These are phyloP conservation scores for Sciurus niger DNA, from an alignment of 2,113 vertebrate genomes.

Conservation along the genomic window DNA sequence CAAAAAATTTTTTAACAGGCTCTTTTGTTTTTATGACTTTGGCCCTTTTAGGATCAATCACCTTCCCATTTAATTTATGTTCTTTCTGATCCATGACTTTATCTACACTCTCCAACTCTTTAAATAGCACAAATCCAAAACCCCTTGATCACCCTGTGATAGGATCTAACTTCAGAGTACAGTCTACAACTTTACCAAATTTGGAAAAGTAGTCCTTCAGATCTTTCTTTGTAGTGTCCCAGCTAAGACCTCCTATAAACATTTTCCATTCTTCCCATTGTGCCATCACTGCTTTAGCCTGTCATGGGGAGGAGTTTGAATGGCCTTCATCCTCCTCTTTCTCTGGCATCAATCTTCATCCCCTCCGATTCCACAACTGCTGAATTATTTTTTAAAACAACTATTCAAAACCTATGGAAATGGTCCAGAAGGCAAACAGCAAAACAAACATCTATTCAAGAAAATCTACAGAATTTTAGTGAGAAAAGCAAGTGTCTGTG, in stretches of 20 bases:
- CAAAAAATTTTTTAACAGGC: conserved; percentile 99
- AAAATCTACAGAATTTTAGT: not conserved
- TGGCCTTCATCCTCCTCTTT: no score
- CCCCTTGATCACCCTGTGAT: conserved; percentile 98
- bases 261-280: conserved; percentile 90
- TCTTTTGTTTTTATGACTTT: conserved; percentile 99
- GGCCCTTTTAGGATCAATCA: conserved; percentile 99
- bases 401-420: not conserved
- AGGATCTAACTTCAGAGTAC: conserved; percentile 98
- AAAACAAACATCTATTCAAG: not conserved
- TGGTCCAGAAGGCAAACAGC: not conserved
- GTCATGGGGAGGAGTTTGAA: no score
- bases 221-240: conserved; percentile 99
- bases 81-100: conserved; percentile 99
- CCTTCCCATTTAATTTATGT: conserved; percentile 99
- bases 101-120: conserved; percentile 97
- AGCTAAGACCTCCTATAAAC: conserved; percentile 99
- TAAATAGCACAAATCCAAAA: conserved; percentile 99
- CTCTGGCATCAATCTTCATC: no score
- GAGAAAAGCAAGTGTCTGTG: not conserved
- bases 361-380: not conserved
- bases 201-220: conserved; percentile 99
- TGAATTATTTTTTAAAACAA: not conserved
- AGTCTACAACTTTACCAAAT: conserved; percentile 99
- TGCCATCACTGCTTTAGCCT: no score